Evolutionary conservation across 2,113 vertebrate genomes (phyloP), one percentile per base, ranked within the genome.

Genomic region (Hypomesus transpacificus): DNA sequence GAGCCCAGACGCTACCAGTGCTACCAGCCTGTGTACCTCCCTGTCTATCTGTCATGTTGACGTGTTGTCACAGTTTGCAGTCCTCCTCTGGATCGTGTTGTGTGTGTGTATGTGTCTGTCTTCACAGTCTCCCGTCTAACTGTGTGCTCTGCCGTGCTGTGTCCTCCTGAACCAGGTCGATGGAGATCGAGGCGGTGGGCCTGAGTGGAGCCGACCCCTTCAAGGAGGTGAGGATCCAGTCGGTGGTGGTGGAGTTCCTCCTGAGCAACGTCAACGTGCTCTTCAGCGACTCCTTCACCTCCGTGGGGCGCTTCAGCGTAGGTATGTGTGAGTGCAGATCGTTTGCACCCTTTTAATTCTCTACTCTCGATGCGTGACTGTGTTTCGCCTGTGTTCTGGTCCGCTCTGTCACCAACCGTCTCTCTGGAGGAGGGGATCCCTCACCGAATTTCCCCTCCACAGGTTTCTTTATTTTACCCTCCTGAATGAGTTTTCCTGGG

Each of bases 171-270:
- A n/a, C 1, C 77, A 94, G 93, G 74, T 94, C 93, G 4, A 88
- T 89, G 89, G 92, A 92, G 79, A 92, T 94, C 50, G 93, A 94
- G 85, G 86, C 87, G 0, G 88, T 87, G 2, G 92, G 91, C 2
- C 89, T 92, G 56, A 90, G 84, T 0, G 91, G 93, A 0, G 90
- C 93, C 0, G 91, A 92, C 3, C 93, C 93, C 0, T 94, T 94
- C 80, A 87, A 89, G n/a, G 93, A 94, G 79, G 93, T 94, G 4
- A 89, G 93, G 0, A 90, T 94, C 46, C 93, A 94, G 84, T 94
- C 93, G 0, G 91, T 94, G 22, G 91, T 94, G 58, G 92, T 94
- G 70, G 93, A 94, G 76, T 94, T 94, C 75, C 86, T 94, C 8
- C 90, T 94, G 39, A 88, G 85, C 71, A 87, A 94, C 0, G 92